Base-by-base conservation (phyloP, 2,113 vertebrate genomes). In the Periophthalmodon schlosseri region DNA sequence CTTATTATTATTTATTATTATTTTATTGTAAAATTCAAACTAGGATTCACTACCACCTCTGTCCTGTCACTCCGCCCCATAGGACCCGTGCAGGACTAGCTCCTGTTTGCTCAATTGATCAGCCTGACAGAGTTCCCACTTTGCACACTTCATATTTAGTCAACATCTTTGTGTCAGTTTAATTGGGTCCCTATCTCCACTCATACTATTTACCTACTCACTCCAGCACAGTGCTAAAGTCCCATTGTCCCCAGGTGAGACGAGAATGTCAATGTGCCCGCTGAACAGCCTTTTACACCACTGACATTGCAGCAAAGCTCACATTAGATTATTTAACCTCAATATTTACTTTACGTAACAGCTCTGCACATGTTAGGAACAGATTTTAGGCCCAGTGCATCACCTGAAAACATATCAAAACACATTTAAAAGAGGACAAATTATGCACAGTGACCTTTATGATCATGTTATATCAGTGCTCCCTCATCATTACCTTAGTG, bases 71-170 rank as follows among this genome's bases (percentile, higher is more conserved):
- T 28, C 23, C 78, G 70, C 61, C 79, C 50, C 50, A 52, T 20
- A 20, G 15, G 15, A 50, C 71, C 50, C 73, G 9, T 44, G 68
- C 70, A 86, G 80, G 52, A 56, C 52, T 23, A 57, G 80, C 83
- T 85, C 78, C 80, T 87, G 88, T 91, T 89, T 90, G 87, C 88
- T 82, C 88, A 91, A 91, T 92, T 89, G 85, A 91, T 91, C 90
- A 91, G 90, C 82, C 71, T 83, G 86, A 87, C 74, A 86, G 84
- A 76, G 57, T 81, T 80, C 82, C 83, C 78, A 83, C 80, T 71
- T 75, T 71, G 71, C 74, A 71, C 77, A 60, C 28, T 16, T 79
- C 72, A 81, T 79, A 85, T 88, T 86, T 88, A 87, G 90, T 83
- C 84, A 84, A 77, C 87, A 90, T 90, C 90, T 89, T 87, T 90